Evolutionary conservation across 2,113 vertebrate genomes (phyloP), one percentile per base, ranked within the genome.

Genomic region (Hippopotamus amphibius): DNA sequence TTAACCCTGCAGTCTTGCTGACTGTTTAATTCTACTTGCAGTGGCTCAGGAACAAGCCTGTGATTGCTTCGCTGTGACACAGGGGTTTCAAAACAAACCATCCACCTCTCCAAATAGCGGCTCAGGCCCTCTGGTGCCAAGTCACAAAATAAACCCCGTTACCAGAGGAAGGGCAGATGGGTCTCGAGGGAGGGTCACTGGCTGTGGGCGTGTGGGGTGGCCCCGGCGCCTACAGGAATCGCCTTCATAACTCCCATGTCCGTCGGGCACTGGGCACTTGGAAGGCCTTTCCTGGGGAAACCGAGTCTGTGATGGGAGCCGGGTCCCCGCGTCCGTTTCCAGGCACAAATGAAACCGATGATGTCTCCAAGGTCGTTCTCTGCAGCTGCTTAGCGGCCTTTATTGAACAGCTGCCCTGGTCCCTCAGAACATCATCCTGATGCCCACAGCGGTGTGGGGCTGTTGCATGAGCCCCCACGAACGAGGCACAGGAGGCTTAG

Each of bases 1-100:
- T 74, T 95, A 94, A 96, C 95, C 88, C 93, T 71, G 82, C 57
- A 61, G 63, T 37, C 95, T 96, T 57, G 48, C 94, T 66, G 80
- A 88, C 87, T 80, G 1, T 83, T 95, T 91, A 81, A 95, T 82
- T 95, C 91, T 28, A 6, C 76, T 57, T 5, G 8, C 13, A 33
- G 53, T 48, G 26, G 21, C 59, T 72, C 9, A 22, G 90, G 50
- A 92, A 15, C 11, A 68, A 68, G 81, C 33, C 63, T 89, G 46
- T 24, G 72, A 61, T 69, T 84, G 93, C 90, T 61, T 50, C 80
- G 19, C 1, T 11, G 4, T 46, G 77, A 89, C 71, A 14, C 22
- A 2, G 2, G 48, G 46, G 21, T 59, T 84, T 81, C 6, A 72
- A 48, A 65, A n/a, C 30, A 65, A 87, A 57, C 37, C 48, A 6